These are phyloP conservation scores for Austrolebias charrua DNA, from an alignment of 2,797 vertebrate genomes.

Conservation along the genomic window DNA sequence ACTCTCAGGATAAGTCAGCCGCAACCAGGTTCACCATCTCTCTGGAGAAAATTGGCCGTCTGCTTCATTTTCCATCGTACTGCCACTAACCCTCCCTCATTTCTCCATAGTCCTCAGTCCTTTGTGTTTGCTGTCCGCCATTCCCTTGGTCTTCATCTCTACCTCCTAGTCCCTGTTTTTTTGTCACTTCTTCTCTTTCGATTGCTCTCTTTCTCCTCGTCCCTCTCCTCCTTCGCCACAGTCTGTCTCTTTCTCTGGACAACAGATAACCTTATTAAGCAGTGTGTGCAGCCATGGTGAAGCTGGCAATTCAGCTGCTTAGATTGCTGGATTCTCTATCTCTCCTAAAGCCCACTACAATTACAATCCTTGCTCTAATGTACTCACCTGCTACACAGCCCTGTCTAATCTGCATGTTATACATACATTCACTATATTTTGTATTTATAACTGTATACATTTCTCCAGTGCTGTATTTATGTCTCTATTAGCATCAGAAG, in stretches of 20 bases:
- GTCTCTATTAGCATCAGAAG: constrained; percentile 26
- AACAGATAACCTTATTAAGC: constrained; percentile 72
- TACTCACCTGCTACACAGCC: constrained; percentile 50
- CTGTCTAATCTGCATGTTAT: constrained; percentile 44
- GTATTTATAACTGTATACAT: constrained; percentile 33
- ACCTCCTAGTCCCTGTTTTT: constrained; percentile 11
- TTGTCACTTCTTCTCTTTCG: constrained; percentile 27
- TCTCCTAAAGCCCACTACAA: constrained; percentile 62
- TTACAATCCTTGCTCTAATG: constrained; percentile 64
- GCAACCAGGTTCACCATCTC: constrained; percentile 60
- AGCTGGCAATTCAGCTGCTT: constrained; percentile 74
- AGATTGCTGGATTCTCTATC: constrained; percentile 62
- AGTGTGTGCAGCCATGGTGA: constrained; percentile 63
- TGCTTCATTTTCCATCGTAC: constrained; percentile 73
- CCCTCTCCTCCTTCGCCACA: constrained; percentile 7
- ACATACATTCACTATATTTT: constrained; percentile 30
- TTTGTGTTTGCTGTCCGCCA: constrained; percentile 36
- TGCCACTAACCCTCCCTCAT: constrained; percentile 48
- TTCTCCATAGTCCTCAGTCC: constrained; percentile 55
- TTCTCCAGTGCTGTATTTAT: constrained; percentile 30
- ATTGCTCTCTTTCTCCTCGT: constrained; percentile 23
- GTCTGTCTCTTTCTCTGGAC: constrained; percentile 56
- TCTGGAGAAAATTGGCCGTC: constrained; percentile 65
- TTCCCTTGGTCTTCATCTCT: constrained; percentile 23
- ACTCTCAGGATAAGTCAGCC: constrained; percentile 71